Percentiles rank a stretch among this genome's conserved stretches.
Conservation (phyloP, 2,888 invertebrate genomes). For the Endomychus coccineus region DNA sequence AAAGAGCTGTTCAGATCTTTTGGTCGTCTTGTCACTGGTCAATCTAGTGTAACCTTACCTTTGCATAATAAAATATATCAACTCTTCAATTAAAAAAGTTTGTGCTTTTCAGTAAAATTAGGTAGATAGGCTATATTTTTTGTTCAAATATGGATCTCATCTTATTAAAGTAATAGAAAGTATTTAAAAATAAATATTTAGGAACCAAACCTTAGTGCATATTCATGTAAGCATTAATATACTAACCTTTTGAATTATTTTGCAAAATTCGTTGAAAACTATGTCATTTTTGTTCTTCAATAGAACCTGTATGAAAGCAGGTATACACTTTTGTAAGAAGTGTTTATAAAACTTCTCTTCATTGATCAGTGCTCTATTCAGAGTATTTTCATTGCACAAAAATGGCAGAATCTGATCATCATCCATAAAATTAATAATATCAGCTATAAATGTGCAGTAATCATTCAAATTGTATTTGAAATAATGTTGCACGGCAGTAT, state of each 20-base stretch:
- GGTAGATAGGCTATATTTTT: no score
- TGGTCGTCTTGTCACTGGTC: no score
- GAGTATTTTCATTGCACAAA: slow-evolving; percentile 23
- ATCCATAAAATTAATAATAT: slow-evolving; percentile 20
- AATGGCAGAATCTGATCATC: slow-evolving; percentile 15
- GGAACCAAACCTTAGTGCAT: no score
- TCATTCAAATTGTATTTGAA: slow-evolving; percentile 25
- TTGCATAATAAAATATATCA: no score
- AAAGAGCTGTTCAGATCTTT: no score
- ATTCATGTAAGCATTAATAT: slow-evolving; percentile 2
- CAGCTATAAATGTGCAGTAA: slow-evolving; percentile 24
- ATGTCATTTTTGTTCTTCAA: slow-evolving; percentile 20
- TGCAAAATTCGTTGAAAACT: slow-evolving; percentile 23
- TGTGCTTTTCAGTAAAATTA: no score
- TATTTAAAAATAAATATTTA: no score
- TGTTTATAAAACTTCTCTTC: slow-evolving; percentile 21
- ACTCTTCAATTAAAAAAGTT: no score
- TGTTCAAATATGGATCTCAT: no score
- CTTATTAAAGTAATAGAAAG: no score
- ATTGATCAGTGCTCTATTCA: slow-evolving; percentile 20
- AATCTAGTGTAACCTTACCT: no score
- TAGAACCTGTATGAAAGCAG: slow-evolving; percentile 19
- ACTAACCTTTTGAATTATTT: slow-evolving; percentile 29
- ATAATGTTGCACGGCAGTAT: slow-evolving; percentile 17
- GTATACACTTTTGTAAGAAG: slow-evolving; percentile 24